Percentiles rank a stretch among this genome's conserved stretches.
Conservation (phyloP, 2,113 vertebrate genomes). For the Trinectes maculatus region DNA sequence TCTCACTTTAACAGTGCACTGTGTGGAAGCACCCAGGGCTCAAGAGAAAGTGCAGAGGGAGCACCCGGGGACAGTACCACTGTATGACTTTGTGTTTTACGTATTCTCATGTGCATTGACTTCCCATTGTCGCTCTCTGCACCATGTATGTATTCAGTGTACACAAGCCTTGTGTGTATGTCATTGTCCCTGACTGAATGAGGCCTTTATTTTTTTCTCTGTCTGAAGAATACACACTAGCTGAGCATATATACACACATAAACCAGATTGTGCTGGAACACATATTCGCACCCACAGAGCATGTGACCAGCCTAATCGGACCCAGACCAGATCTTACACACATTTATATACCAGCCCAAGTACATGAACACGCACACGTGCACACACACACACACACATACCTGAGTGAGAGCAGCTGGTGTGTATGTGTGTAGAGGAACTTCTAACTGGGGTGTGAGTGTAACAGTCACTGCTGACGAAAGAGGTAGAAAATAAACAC, state of each 20-base stretch:
- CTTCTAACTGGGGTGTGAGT: slow-evolving; percentile 51
- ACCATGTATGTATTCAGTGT: slow-evolving; percentile 60
- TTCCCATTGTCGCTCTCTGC: slow-evolving; percentile 55
- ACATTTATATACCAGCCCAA: background rate
- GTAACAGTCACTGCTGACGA: slow-evolving; percentile 64
- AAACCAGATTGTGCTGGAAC: slow-evolving; percentile 44
- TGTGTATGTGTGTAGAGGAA: slow-evolving; percentile 39
- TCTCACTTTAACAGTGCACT: slow-evolving; percentile 54
- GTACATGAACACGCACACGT: slow-evolving; percentile 7
- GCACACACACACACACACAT: slow-evolving; percentile 23
- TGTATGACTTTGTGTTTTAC: slow-evolving; percentile 46
- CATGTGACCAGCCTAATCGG: slow-evolving; percentile 61
- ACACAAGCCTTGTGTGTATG: slow-evolving; percentile 62
- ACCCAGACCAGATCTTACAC: slow-evolving; percentile 48
- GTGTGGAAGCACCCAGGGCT: slow-evolving; percentile 68
- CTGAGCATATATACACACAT: slow-evolving; percentile 36
- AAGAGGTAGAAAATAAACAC: slow-evolving; percentile 80
- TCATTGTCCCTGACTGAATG: slow-evolving; percentile 81
- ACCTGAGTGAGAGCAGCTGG: slow-evolving; percentile 64
- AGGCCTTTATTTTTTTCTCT: slow-evolving; percentile 74
- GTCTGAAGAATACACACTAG: slow-evolving; percentile 52
- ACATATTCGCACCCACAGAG: slow-evolving; percentile 56
- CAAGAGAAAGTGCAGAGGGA: slow-evolving; percentile 52
- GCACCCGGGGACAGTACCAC: slow-evolving; percentile 50
- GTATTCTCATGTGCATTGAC: slow-evolving; percentile 48